Conservation (phyloP, 1,140 invertebrate genomes). For the Drosophila grimshawi region DNA sequence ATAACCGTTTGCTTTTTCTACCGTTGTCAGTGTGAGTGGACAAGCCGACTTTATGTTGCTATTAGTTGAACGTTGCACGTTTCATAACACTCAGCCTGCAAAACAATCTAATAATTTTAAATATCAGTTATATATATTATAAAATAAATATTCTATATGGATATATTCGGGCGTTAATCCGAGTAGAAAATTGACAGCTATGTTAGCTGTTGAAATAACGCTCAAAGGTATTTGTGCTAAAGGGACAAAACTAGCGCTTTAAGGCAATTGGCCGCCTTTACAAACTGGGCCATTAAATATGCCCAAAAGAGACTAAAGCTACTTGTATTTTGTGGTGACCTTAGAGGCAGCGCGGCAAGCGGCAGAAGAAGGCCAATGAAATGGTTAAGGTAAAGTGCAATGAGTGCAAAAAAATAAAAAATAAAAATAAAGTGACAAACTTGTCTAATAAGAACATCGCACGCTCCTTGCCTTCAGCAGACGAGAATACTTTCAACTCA, state of each 20-base stretch:
- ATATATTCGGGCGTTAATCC: too few species aligned
- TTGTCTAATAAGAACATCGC: constrained; percentile 35
- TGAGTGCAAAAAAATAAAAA: constrained; percentile 12
- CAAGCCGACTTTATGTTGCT: neutral
- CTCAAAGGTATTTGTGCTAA: neutral
- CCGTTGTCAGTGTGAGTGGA: neutral
- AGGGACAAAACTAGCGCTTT: neutral
- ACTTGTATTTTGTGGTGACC: constrained; percentile 18
- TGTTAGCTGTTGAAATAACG: too few species aligned
- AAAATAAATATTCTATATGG: too few species aligned
- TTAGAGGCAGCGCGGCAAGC: neutral
- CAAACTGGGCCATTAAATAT: constrained; percentile 20
- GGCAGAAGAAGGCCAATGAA: constrained; percentile 4
- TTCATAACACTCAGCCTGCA: too few species aligned
- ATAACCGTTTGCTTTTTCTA: neutral
- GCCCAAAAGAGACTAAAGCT: constrained; percentile 14
- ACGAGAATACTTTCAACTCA: neutral
- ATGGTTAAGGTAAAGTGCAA: constrained; percentile 27
- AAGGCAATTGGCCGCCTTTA: constrained; percentile 2
- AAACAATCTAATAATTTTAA: too few species aligned
- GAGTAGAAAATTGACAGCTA: too few species aligned
- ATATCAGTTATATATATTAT: too few species aligned
- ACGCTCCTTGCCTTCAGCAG: constrained; percentile 10
- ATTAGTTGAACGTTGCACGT: too few species aligned
- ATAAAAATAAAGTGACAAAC: constrained; percentile 9